Percentiles rank a stretch among this genome's conserved stretches.
phyloP scores from a whole-genome alignment of 2,888 invertebrate species.

The Bombyx huttoni region DNA sequence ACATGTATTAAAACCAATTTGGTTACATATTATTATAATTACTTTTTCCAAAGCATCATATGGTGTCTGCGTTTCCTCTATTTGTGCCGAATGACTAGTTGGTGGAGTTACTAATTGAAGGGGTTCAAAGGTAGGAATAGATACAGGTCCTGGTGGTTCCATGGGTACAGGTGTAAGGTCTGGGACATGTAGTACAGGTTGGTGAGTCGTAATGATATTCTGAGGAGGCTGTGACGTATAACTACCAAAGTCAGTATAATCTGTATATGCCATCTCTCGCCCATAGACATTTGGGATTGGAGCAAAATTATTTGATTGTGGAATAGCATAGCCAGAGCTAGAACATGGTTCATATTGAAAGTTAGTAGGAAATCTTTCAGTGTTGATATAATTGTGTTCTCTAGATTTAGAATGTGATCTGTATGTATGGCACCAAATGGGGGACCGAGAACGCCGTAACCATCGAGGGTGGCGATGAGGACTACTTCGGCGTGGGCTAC shows the following conservation, averaged over 20 bases:
- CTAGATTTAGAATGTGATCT: conserved; percentile 17
- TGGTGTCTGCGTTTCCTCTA: conserved; percentile 20
- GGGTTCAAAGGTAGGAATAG: conserved; percentile 3
- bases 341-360: neutral
- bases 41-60: conserved; percentile 61
- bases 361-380: conserved; percentile 2
- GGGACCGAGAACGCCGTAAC: conserved; percentile 9
- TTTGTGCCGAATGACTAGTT: conserved; percentile 6
- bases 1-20: neutral
- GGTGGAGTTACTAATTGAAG: neutral
- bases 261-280: conserved; percentile 22
- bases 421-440: neutral
- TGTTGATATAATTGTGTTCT: conserved; percentile 6
- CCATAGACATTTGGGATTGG: conserved; percentile 5
- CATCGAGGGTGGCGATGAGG: conserved; percentile 2
- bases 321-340: conserved; percentile 1
- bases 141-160: conserved; percentile 11
- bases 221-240: conserved; percentile 23
- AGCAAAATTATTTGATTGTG: conserved; percentile 4
- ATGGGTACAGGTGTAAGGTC: conserved; percentile 10
- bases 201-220: conserved; percentile 4
- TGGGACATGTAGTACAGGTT: conserved; percentile 9
- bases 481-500: conserved; percentile 4
- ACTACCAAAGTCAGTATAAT: conserved; percentile 25
- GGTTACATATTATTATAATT: conserved; percentile 18